Conservation (phyloP, 2,113 vertebrate genomes). For the Rhinichthys klamathensis region DNA sequence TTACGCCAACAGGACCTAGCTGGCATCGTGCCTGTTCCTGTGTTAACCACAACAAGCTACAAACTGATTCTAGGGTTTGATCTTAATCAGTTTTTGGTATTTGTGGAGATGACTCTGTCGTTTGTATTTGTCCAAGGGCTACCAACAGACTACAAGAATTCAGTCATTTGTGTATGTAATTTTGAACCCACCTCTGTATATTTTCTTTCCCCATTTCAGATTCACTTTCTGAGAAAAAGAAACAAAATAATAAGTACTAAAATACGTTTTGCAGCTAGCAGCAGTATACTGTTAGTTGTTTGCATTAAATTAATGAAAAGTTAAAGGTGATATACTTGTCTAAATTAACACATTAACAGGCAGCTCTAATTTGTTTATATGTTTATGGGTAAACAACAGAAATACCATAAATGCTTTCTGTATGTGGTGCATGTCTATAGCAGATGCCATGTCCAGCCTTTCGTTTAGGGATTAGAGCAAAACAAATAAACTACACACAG, state of each 20-base stretch:
- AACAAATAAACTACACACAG: background rate
- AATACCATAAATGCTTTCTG: background rate
- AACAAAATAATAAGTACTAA: background rate
- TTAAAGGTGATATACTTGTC: background rate
- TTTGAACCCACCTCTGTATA: background rate
- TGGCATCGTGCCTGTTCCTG: constrained; percentile 47
- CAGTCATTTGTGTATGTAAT: background rate
- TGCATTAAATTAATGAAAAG: background rate
- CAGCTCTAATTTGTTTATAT: background rate
- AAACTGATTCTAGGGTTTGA: background rate
- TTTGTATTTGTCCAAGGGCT: background rate
- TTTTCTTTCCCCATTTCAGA: background rate
- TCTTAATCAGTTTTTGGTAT: background rate
- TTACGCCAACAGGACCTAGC: constrained; percentile 21
- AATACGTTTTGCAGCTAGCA: background rate
- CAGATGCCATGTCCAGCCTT: background rate
- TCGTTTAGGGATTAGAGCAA: background rate
- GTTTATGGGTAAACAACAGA: background rate
- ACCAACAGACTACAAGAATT: background rate
- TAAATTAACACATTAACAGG: background rate
- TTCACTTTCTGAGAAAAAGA: background rate
- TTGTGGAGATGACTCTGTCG: background rate
- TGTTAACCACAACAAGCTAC: constrained; percentile 51
- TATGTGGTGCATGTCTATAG: background rate
- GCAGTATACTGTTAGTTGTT: background rate